Percentiles rank a stretch among this genome's conserved stretches.
Evolutionary conservation across 2,797 vertebrate genomes (phyloP).

Genomic region (Manis javanica): DNA sequence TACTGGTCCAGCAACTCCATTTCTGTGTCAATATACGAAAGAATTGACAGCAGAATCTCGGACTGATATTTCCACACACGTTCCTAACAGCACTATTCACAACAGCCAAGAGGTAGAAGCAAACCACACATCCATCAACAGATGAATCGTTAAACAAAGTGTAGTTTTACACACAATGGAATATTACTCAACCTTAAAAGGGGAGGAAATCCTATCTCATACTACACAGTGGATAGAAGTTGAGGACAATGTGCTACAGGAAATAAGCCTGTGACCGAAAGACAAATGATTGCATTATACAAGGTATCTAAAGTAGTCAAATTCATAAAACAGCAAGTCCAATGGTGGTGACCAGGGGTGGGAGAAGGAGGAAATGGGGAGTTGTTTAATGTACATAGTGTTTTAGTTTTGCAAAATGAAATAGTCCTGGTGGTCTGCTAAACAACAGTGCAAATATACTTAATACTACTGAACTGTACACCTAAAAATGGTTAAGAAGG

Average conservation of each 20-base stretch:
- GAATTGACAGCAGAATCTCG: neutral
- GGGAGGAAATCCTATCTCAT: neutral
- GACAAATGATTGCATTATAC: neutral
- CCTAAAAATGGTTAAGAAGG: neutral
- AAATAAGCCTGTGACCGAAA: neutral
- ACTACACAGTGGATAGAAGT: neutral
- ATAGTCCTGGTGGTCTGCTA: neutral
- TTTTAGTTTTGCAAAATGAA: neutral
- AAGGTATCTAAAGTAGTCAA: neutral
- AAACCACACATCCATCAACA: neutral
- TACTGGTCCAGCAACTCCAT: neutral
- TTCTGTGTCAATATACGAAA: neutral
- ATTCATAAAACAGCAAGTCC: neutral
- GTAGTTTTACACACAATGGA: neutral
- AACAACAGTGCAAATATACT: neutral
- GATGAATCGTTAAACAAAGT: neutral
- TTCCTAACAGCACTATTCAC: neutral
- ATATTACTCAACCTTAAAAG: neutral
- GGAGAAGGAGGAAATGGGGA: neutral
- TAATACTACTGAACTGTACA: neutral
- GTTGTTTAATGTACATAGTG: neutral
- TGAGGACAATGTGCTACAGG: neutral
- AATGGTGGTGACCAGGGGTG: neutral
- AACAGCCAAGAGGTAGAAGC: neutral
- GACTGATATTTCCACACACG: neutral